These are phyloP conservation scores for Pleuronectes platessa DNA, from an alignment of 2,113 vertebrate species.

Conservation along the genomic window DNA sequence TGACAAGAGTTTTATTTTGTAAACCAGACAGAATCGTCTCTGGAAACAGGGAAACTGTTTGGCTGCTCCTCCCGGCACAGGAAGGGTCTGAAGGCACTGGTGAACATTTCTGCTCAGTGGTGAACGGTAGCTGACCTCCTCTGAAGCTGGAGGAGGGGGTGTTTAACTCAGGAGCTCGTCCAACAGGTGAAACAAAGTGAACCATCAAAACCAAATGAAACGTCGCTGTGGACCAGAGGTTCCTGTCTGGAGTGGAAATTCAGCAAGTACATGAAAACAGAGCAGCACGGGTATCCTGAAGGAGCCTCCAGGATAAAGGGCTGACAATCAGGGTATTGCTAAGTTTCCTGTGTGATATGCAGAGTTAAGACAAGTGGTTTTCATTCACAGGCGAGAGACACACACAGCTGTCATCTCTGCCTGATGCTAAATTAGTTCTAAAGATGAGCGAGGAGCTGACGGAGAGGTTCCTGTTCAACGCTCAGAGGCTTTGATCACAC, in stretches of 20 bases:
- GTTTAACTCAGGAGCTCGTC: constrained; percentile 40
- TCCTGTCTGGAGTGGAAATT: neutral
- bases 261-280: neutral
- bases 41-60: constrained; percentile 37
- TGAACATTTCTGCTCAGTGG: constrained; percentile 72
- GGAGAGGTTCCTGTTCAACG: neutral
- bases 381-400: constrained; percentile 4
- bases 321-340: constrained; percentile 16
- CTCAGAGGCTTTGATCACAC: too few species aligned
- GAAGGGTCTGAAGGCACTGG: constrained; percentile 71
- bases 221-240: neutral
- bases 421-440: neutral
- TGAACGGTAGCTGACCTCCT: constrained; percentile 15
- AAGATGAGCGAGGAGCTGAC: neutral
- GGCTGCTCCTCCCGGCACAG: constrained; percentile 21
- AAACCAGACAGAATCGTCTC: neutral
- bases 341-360: neutral
- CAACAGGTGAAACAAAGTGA: constrained; percentile 46
- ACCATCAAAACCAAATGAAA: constrained; percentile 4
- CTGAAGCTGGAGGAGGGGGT: constrained; percentile 7
- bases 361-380: constrained; percentile 48
- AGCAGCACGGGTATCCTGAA: neutral
- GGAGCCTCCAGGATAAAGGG: neutral
- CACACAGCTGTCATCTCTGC: neutral
- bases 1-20: constrained; percentile 68